A percentile compares a stretch with the other conserved stretches of the same genome.
phyloP scores from a whole-genome alignment of 2,113 vertebrate genomes.

The Dissostichus mawsoni region DNA sequence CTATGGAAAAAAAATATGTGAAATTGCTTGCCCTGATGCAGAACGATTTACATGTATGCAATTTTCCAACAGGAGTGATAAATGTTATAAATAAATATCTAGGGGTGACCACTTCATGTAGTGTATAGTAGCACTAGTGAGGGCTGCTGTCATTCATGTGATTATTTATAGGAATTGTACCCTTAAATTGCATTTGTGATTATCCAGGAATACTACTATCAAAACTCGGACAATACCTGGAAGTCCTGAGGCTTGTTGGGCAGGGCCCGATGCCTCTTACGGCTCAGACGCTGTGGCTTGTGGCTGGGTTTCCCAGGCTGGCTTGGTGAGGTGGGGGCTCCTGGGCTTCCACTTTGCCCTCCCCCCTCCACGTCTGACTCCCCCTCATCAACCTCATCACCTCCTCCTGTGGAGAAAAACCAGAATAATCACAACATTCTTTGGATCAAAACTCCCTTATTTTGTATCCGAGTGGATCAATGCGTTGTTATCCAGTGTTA shows the following conservation, averaged over 20 bases:
- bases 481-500: background rate
- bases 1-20: background rate
- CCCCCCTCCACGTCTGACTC: slow-evolving; percentile 74
- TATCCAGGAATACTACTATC: slow-evolving; percentile 21
- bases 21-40: background rate
- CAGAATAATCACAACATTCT: background rate
- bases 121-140: background rate
- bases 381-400: slow-evolving; percentile 81
- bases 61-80: background rate
- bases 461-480: background rate
- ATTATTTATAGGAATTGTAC: slow-evolving; percentile 12
- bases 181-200: slow-evolving; percentile 8
- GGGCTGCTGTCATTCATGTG: slow-evolving; percentile 13
- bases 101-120: background rate
- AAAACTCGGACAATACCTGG: slow-evolving; percentile 86
- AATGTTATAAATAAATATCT: background rate
- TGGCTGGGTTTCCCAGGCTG: slow-evolving; percentile 82
- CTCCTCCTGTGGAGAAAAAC: slow-evolving; percentile 39
- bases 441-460: background rate
- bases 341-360: slow-evolving; percentile 53
- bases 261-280: slow-evolving; percentile 84
- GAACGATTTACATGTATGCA: background rate
- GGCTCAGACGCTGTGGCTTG: slow-evolving; percentile 81
- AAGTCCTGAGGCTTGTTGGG: slow-evolving; percentile 96
- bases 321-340: slow-evolving; percentile 53